These are phyloP conservation scores for Phyllotis vaccarum DNA, from an alignment of 2,797 vertebrate species.

Conservation along the genomic window DNA sequence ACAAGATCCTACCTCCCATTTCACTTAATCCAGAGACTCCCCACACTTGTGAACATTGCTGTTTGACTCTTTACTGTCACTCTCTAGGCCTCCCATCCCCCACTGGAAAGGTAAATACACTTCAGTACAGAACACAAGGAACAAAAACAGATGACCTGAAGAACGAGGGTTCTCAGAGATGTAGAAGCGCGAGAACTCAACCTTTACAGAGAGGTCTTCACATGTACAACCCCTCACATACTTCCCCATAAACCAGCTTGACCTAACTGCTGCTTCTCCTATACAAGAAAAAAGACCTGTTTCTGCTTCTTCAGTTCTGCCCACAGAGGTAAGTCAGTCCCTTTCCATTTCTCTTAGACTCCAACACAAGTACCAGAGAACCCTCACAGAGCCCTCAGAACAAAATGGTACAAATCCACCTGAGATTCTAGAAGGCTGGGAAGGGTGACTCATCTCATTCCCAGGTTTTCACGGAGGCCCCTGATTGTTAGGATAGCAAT, in stretches of 20 bases:
- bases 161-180: constrained; percentile 34
- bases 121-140: not conserved
- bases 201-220: not conserved
- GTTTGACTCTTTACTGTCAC: too few relatives aligned
- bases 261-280: not conserved
- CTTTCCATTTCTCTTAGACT: constrained; percentile 18
- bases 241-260: not conserved
- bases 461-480: constrained; percentile 22
- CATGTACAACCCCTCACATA: not conserved
- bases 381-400: not conserved
- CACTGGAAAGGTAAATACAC: not conserved
- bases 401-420: constrained; percentile 20
- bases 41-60: too few relatives aligned
- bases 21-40: too few relatives aligned
- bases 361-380: not conserved
- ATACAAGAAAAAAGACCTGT: not conserved
- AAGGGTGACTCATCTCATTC: constrained; percentile 30
- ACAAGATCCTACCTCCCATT: too few relatives aligned
- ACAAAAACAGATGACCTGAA: not conserved
- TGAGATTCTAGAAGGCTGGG: not conserved
- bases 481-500: constrained; percentile 32
- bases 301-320: constrained; percentile 30
- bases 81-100: too few relatives aligned
- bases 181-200: constrained; percentile 33
- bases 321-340: not conserved